phyloP scores from a whole-genome alignment of 2,113 vertebrate species.

The Promerops cafer region DNA sequence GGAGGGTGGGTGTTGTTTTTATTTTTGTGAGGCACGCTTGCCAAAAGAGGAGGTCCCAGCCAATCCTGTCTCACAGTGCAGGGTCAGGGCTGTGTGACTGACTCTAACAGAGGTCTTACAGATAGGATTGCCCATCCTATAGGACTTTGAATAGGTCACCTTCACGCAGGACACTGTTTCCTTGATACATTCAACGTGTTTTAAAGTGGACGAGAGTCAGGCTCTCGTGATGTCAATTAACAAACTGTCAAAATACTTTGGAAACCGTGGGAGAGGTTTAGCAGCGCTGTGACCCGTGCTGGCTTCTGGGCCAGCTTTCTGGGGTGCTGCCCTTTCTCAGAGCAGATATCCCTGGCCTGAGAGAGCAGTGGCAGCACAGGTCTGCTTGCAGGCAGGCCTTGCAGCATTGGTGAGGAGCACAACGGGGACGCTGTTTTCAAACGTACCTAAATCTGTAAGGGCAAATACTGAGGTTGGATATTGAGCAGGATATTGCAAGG shows the following conservation, averaged over 20 bases:
- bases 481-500: neutral
- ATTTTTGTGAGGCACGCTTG: neutral
- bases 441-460: neutral
- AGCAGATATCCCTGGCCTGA: neutral
- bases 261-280: neutral
- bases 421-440: neutral
- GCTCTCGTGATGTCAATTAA: neutral
- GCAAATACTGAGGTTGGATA: neutral
- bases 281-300: neutral
- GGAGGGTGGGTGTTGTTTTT: neutral
- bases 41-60: constrained; percentile 31
- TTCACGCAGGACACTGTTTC: neutral
- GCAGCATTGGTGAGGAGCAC: accelerated
- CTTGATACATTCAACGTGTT: neutral
- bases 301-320: neutral
- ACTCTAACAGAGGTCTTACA: constrained; percentile 27
- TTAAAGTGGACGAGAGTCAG: neutral
- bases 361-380: neutral
- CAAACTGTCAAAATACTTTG: neutral
- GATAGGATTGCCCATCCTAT: neutral
- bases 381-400: neutral
- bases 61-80: neutral
- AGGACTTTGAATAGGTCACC: neutral
- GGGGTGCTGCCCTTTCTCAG: neutral
- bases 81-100: constrained; percentile 19